Conservation (phyloP, 2,113 vertebrate species). For the Mellivora capensis region DNA sequence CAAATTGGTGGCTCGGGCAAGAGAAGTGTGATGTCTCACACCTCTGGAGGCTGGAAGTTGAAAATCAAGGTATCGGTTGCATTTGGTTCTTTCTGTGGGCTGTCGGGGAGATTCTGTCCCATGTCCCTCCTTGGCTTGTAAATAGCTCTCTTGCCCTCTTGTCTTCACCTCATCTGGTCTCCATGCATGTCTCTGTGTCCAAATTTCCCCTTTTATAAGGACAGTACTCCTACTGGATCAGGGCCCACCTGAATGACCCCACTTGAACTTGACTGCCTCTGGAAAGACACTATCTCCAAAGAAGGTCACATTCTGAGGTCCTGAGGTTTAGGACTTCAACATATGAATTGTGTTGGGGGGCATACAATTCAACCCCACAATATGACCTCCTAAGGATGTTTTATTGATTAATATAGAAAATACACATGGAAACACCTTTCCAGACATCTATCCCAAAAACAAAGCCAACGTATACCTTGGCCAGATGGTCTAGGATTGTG, state of each 20-base stretch:
- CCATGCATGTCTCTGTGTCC: neutral
- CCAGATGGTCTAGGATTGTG: neutral
- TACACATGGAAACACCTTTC: neutral
- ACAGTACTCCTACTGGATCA: fast-evolving
- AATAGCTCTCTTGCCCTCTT: neutral
- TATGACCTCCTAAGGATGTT: neutral
- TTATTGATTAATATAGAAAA: neutral
- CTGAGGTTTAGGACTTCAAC: neutral
- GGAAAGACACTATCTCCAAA: neutral
- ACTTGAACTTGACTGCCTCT: neutral
- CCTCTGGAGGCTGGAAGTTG: neutral
- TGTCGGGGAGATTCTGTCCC: neutral
- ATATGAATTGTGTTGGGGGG: neutral
- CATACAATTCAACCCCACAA: neutral
- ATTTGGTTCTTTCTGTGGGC: neutral
- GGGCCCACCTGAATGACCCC: neutral
- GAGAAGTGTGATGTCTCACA: neutral
- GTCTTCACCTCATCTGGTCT: neutral
- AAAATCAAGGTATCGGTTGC: neutral
- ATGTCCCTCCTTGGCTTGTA: neutral
- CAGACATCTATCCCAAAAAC: neutral
- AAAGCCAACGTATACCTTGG: neutral
- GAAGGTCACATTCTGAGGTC: neutral
- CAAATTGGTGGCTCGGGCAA: neutral
- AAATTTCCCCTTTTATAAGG: neutral